Conservation (phyloP, 2,113 vertebrate species). For the Eudyptes chrysolophus region DNA sequence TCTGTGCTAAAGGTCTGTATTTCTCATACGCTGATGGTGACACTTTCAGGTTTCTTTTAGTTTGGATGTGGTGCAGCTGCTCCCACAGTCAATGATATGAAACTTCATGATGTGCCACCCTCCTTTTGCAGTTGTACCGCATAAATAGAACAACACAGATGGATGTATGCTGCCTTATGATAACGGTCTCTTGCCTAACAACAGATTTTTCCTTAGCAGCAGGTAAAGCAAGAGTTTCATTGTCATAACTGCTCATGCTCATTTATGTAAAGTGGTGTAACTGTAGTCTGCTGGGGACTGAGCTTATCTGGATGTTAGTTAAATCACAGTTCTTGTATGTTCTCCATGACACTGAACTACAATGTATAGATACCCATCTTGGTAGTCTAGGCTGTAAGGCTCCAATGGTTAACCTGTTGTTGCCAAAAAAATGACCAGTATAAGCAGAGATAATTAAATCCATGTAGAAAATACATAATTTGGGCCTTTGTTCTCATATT, state of each 20-base stretch:
- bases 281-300: neutral
- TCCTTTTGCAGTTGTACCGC: neutral
- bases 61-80: neutral
- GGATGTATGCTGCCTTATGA: neutral
- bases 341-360: neutral
- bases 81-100: neutral
- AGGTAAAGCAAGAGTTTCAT: neutral
- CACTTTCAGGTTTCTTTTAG: neutral
- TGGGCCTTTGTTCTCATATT: neutral
- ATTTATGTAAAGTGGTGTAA: neutral
- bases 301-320: neutral
- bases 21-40: neutral
- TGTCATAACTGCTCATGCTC: neutral
- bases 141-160: neutral
- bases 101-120: neutral
- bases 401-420: neutral
- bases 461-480: neutral
- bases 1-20: neutral
- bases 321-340: no score
- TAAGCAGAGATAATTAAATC: neutral
- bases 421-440: neutral
- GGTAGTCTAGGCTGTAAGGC: neutral
- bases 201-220: neutral
- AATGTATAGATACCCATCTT: neutral
- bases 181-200: neutral